phyloP scores from a whole-genome alignment of 2,113 vertebrate species.

The Litocranius walleri region DNA sequence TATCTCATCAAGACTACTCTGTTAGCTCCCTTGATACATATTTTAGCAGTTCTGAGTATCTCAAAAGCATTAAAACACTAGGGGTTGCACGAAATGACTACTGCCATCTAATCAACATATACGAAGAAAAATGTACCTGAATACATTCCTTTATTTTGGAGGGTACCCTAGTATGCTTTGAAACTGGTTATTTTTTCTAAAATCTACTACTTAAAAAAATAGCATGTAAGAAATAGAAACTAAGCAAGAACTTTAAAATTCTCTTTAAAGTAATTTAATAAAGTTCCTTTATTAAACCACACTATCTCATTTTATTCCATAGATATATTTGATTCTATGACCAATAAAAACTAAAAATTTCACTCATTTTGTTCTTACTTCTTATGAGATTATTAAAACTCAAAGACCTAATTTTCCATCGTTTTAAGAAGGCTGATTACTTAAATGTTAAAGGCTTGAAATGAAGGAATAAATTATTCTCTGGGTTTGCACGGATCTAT shows the following conservation, averaged over 20 bases:
- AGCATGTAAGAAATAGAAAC: conserved; percentile 18
- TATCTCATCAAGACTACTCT: neutral
- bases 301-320: conserved; percentile 54
- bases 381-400: conserved; percentile 62
- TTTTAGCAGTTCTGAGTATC: neutral
- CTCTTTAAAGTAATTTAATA: conserved; percentile 51
- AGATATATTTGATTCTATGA: conserved; percentile 57
- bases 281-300: conserved; percentile 18
- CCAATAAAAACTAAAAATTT: conserved; percentile 63
- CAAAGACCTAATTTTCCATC: conserved; percentile 45
- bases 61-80: neutral
- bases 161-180: neutral
- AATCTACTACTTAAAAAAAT: conserved; percentile 11
- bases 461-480: conserved; percentile 50
- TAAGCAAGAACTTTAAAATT: conserved; percentile 4
- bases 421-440: conserved; percentile 43
- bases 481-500: conserved; percentile 2
- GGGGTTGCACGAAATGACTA: neutral
- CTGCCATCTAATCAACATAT: neutral
- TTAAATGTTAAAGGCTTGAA: conserved; percentile 53
- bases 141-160: neutral
- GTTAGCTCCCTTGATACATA: neutral
- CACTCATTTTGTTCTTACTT: conserved; percentile 44
- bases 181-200: conserved; percentile 32
- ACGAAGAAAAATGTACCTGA: neutral